phyloP scores from a whole-genome alignment of 2,113 vertebrate genomes.

The Macrotis lagotis region DNA sequence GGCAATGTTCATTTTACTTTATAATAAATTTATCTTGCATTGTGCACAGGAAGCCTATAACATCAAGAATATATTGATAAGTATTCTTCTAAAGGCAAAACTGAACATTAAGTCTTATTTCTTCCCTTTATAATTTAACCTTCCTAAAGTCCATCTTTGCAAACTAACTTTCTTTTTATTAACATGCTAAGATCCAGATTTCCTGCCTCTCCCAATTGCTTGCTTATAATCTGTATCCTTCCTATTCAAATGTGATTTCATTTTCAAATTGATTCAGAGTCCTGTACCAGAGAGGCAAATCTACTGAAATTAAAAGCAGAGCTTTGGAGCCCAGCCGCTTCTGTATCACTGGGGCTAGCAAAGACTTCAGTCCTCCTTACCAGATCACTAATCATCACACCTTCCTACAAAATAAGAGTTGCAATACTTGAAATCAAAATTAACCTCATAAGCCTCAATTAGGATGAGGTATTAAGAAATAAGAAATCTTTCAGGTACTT shows the following conservation, averaged over 20 bases:
- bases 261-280: conserved; percentile 28
- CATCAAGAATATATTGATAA: background rate
- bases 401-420: background rate
- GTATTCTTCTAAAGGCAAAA: conserved; percentile 27
- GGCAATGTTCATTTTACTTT: background rate
- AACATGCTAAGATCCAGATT: conserved; percentile 60
- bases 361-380: background rate
- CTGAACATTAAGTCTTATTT: background rate
- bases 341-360: background rate
- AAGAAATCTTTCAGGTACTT: conserved; percentile 6
- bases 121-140: conserved; percentile 23
- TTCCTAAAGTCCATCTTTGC: conserved; percentile 35
- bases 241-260: conserved; percentile 29
- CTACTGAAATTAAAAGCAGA: conserved; percentile 24
- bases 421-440: background rate
- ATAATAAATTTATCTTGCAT: background rate
- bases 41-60: background rate
- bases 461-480: background rate
- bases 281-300: background rate
- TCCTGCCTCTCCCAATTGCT: conserved; percentile 33
- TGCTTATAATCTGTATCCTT: conserved; percentile 6
- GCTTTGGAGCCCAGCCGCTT: background rate
- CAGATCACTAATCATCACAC: background rate
- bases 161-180: conserved; percentile 42
- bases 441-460: background rate